Conservation (phyloP, 1,140 invertebrate species). For the Drepana arcuata region DNA sequence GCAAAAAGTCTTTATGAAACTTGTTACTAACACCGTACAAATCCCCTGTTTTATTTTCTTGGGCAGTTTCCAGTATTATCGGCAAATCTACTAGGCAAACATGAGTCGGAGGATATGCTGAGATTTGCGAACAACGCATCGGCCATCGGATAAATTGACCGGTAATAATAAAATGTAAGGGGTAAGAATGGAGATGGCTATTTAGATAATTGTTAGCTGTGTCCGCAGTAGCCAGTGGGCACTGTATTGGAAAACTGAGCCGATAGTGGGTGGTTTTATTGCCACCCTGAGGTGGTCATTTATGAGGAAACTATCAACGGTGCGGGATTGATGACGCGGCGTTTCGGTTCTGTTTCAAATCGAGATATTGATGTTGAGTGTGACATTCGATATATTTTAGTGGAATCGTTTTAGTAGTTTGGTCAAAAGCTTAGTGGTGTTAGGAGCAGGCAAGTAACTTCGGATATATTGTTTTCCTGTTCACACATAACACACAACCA, state of each 20-base stretch:
- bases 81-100: slow-evolving; percentile 50
- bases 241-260: slow-evolving; percentile 65
- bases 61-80: slow-evolving; percentile 38
- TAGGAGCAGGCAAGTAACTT: too few species aligned
- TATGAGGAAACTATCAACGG: slow-evolving; percentile 63
- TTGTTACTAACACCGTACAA: slow-evolving; percentile 13
- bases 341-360: slow-evolving; percentile 33
- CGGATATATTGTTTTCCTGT: too few species aligned
- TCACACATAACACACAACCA: too few species aligned
- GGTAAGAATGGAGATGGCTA: slow-evolving; percentile 70
- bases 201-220: slow-evolving; percentile 70
- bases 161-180: slow-evolving; percentile 71
- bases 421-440: too few species aligned
- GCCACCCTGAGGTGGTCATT: slow-evolving; percentile 54
- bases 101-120: slow-evolving; percentile 34
- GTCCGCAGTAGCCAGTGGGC: slow-evolving; percentile 28
- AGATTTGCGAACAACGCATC: slow-evolving; percentile 50
- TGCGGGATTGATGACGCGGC: slow-evolving; percentile 45
- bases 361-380: slow-evolving; percentile 18
- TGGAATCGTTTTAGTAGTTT: too few species aligned
- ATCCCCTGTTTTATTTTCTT: slow-evolving; percentile 46
- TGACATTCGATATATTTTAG: too few species aligned
- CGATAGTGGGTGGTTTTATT: slow-evolving; percentile 59
- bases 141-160: slow-evolving; percentile 64
- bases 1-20: slow-evolving; percentile 4